Percentiles rank a stretch among this genome's conserved stretches.
Evolutionary conservation across 2,888 invertebrate species (phyloP).

Genomic region (Drosophila limbata): DNA sequence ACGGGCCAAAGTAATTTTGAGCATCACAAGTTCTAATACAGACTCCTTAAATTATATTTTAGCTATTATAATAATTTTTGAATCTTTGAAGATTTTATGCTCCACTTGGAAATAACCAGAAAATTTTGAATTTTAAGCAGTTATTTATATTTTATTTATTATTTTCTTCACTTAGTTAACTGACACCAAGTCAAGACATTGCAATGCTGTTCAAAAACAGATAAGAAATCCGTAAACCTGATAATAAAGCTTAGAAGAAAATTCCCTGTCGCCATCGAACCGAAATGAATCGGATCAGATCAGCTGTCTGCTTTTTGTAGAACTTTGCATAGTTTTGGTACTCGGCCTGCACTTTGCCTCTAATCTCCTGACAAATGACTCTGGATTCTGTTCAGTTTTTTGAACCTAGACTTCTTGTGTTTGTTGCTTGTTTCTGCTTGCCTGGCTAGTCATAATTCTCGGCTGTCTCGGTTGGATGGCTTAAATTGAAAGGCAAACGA

Average conservation of each 20-base stretch:
- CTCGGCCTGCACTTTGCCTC: background rate
- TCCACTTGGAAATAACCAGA: no score
- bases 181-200: no score
- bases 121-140: no score
- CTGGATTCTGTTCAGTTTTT: conserved; percentile 30
- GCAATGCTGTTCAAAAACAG: no score
- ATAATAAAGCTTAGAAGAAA: background rate
- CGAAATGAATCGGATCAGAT: conserved; percentile 35
- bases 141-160: no score
- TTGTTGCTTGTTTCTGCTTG: conserved; percentile 26
- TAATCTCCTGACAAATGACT: conserved; percentile 17
- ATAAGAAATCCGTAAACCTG: no score
- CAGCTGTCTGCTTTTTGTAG: background rate
- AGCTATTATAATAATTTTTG: no score
- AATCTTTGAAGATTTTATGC: no score
- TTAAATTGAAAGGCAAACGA: conserved; percentile 63
- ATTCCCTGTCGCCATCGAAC: conserved; percentile 46
- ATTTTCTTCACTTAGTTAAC: no score
- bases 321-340: conserved; percentile 22
- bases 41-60: no score
- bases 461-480: conserved; percentile 47
- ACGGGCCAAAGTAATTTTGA: no score
- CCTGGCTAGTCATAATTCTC: conserved; percentile 67
- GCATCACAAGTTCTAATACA: no score
- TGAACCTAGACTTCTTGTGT: conserved; percentile 11